Evolutionary conservation across 2,797 vertebrate species (phyloP).

Genomic region (Avahi laniger): DNA sequence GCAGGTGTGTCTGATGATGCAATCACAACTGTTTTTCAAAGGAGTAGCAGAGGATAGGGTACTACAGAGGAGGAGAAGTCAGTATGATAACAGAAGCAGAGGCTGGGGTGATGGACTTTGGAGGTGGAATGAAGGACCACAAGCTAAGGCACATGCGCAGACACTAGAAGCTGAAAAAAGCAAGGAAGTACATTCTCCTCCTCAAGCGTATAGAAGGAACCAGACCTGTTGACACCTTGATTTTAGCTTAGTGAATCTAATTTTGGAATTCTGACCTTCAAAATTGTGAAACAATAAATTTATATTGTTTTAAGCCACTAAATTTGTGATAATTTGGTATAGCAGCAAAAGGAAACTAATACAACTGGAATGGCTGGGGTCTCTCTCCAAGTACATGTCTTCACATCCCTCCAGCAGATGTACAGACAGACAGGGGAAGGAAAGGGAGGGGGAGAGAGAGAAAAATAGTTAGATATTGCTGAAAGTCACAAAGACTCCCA

Average conservation of each 20-base stretch:
- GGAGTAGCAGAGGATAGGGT: background rate
- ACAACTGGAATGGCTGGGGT: background rate
- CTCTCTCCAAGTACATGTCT: background rate
- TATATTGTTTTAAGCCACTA: background rate
- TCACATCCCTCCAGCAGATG: background rate
- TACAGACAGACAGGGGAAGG: background rate
- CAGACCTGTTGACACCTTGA: background rate
- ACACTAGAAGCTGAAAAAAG: background rate
- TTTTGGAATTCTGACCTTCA: background rate
- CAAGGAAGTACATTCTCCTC: background rate
- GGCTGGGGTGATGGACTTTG: background rate
- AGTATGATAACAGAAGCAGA: background rate
- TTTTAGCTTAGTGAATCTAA: background rate
- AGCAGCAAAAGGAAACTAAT: background rate
- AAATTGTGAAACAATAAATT: background rate
- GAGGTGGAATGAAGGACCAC: background rate
- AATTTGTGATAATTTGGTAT: background rate
- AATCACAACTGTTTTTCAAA: background rate
- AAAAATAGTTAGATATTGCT: background rate
- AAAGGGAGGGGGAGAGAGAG: too few species aligned
- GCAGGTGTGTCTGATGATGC: background rate
- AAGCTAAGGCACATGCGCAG: background rate
- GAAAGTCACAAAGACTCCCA: background rate
- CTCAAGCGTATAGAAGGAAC: background rate
- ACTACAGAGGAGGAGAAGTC: background rate